Evolutionary conservation across 2,797 vertebrate genomes (phyloP), one percentile per base, ranked within the genome.

Genomic region (Halcyon smyrnensis): DNA sequence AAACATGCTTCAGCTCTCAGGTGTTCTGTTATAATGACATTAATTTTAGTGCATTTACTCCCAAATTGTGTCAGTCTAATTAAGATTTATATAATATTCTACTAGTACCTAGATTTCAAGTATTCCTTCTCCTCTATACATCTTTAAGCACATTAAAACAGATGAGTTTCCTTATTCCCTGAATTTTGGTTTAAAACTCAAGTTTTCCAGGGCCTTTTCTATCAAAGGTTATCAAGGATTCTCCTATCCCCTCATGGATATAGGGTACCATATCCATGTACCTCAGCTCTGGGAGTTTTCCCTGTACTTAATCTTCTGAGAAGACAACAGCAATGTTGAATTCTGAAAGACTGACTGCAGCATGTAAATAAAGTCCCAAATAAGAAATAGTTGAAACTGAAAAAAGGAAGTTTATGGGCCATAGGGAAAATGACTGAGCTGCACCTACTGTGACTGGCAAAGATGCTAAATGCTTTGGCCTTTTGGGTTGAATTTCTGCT

Each of bases 21-120:
- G 60, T 78, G 32, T 54, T 85, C 11, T 54, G 45, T 3, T 84
- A n/a, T 23, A 67, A 32, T 59, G 69, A 23, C 28, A 76, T 48
- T 69, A 69, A 84, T 91, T 93, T 87, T 80, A 76, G n/a, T 59
- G 59, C 15, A 59, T 84, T 95, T 91, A n/a, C 39, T 85, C 32
- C 36, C 50, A 67, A 65, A 84, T 65, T 8, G 12, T 84, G 36
- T 25, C 25, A 69, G 14, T 57, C 36, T 65, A 84, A 79, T 80
- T 46, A 71, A 74, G 53, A 81, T 57, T 75, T 62, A 62, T 73
- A 57, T 74, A 82, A 67, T 62, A 54, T 36, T 53, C 15, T 48
- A 83, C 23, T 17, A 43, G 3, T 57, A 51, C 20, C 41, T 75
- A 39, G 19, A 69, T 80, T 84, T 92, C 37, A 91, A 77, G 13